Evolutionary conservation across 2,888 invertebrate species (phyloP), one percentile per base, ranked within the genome.

Genomic region (Carabus problematicus): DNA sequence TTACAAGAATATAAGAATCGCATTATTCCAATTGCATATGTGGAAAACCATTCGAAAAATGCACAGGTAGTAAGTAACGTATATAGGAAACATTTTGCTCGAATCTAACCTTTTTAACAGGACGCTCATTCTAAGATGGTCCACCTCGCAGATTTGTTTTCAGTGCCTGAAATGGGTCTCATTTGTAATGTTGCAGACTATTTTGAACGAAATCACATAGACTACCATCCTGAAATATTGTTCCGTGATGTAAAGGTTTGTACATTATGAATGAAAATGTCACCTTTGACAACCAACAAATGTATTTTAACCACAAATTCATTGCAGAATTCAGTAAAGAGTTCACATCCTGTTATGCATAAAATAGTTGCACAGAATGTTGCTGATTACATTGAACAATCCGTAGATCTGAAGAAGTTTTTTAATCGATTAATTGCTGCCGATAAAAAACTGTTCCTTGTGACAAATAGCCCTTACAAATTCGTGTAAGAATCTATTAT

Each of bases 391-490:
- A 88, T 96, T 71, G 89, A 93, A 77, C 87, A 88, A 8, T 93
- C 93, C 78, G 85, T 87, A 14, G 86, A 91, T 68, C 83, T 97
- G 63, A 85, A 87, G 71, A 85, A 84, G 64, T 94, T 94, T 79
- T 91, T 98, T 74, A 85, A 91, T 72, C 87, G 91, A 75, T 84
- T 98, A 9, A 85, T 87, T 71, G 84, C 86, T 0, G 88, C 89
- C 39, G 88, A 89, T 43, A 98, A 97, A 80, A 94, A 95, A 79
- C 84, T 97, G 73, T 98, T 98, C 82, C 85, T 98, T 69, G 95
- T 99, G 11, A 98, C 98, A 8, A 98, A 98, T 80, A 97, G 97
- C 80, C 97, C 97, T 0, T 97, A 90, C 80, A 91, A 92, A 77
- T 98, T 98, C 86, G 97, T 95, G 96, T 93, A 85, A 89, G 91